Percentiles rank a stretch among this genome's conserved stretches.
These are phyloP conservation scores for Drosophila acutilabella DNA, from an alignment of 2,888 invertebrate species.

Conservation along the genomic window DNA sequence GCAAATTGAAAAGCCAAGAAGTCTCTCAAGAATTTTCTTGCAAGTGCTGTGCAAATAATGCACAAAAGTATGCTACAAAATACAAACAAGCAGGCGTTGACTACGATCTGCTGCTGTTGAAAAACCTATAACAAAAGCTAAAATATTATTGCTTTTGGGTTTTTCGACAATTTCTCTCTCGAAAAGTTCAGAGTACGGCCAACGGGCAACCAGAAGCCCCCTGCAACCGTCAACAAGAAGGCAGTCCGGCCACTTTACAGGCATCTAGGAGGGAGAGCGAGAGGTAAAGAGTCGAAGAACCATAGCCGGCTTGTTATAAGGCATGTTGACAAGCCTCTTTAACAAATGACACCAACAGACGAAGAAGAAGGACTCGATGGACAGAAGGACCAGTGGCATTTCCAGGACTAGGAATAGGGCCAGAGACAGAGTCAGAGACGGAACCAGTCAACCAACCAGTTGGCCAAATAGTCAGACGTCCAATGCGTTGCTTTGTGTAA, in stretches of 20 bases:
- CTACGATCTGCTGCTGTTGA: slow-evolving; percentile 46
- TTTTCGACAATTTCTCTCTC: slow-evolving; percentile 35
- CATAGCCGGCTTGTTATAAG: slow-evolving; percentile 80
- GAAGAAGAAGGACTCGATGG: slow-evolving; percentile 54
- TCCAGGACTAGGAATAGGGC: neutral
- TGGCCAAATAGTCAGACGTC: slow-evolving; percentile 64
- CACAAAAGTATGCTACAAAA: slow-evolving; percentile 78
- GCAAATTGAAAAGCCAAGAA: slow-evolving; percentile 78
- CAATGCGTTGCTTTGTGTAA: slow-evolving; percentile 63
- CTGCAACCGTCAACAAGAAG: slow-evolving; percentile 8
- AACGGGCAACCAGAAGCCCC: slow-evolving; percentile 3
- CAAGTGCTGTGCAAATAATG: slow-evolving; percentile 80
- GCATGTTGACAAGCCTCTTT: slow-evolving; percentile 84
- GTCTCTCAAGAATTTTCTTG: slow-evolving; percentile 48
- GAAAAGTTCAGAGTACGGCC: slow-evolving; percentile 8
- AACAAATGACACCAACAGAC: slow-evolving; percentile 83
- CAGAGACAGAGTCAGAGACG: slow-evolving; percentile 47
- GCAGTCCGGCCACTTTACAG: slow-evolving; percentile 55
- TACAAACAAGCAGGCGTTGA: slow-evolving; percentile 66
- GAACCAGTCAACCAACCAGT: slow-evolving; percentile 51
- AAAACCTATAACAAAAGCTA: slow-evolving; percentile 78
- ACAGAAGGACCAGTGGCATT: slow-evolving; percentile 46
- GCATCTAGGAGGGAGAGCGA: slow-evolving; percentile 15
- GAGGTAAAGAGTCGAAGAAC: slow-evolving; percentile 48
- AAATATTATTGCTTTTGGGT: slow-evolving; percentile 76